Evolutionary conservation across 2,888 invertebrate genomes (phyloP).

Genomic region (Lycophotia porphyrea): DNA sequence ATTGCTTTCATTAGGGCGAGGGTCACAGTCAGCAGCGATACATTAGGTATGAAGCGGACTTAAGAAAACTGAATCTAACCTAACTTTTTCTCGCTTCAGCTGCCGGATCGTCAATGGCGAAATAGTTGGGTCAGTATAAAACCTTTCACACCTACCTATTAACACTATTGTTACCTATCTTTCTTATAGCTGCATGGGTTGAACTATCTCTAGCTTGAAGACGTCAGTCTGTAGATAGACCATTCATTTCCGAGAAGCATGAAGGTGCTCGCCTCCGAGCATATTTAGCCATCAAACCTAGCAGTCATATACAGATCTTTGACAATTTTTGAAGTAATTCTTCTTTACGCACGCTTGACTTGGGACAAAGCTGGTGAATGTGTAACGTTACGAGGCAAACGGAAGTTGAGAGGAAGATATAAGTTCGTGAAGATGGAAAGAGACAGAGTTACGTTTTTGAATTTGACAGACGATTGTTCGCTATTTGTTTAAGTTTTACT

Average conservation of each 20-base stretch:
- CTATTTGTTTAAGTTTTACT: too few species aligned
- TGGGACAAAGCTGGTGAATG: too few species aligned
- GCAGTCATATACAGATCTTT: background rate
- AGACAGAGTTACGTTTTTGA: too few species aligned
- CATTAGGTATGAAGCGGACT: background rate
- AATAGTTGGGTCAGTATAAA: conserved; percentile 40
- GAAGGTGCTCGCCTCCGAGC: background rate
- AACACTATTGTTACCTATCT: background rate
- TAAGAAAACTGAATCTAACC: conserved; percentile 28
- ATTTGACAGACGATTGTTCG: too few species aligned
- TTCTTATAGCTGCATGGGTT: conserved; percentile 1
- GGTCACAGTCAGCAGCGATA: background rate
- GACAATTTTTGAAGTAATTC: too few species aligned
- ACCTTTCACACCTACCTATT: conserved; percentile 3
- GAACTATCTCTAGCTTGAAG: background rate
- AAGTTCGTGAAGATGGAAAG: too few species aligned
- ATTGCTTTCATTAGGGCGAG: background rate
- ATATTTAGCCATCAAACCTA: background rate
- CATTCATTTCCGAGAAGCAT: background rate
- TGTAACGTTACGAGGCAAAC: too few species aligned
- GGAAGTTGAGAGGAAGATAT: too few species aligned
- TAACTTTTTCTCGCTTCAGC: conserved; percentile 32
- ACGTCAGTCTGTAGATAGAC: background rate
- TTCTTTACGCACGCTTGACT: too few species aligned
- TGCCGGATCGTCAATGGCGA: conserved; percentile 47